Conservation (phyloP, 2,113 vertebrate genomes). For the Procavia capensis region DNA sequence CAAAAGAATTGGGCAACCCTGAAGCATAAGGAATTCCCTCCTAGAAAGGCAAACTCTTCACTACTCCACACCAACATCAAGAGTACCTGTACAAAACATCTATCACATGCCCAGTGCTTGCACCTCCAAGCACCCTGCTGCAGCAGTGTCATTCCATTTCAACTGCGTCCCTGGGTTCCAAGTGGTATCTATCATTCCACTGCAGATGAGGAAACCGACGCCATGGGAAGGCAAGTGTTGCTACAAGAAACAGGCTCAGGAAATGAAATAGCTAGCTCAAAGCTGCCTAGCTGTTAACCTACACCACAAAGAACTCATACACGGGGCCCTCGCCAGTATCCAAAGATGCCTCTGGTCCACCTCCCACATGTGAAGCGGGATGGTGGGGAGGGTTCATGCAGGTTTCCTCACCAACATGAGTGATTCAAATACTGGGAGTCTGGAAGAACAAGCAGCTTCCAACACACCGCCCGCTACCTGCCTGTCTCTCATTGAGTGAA, state of each 20-base stretch:
- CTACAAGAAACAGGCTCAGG: neutral
- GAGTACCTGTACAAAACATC: neutral
- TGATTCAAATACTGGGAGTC: too few species aligned
- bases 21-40: neutral
- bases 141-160: neutral
- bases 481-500: neutral
- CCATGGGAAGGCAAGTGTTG: too few species aligned
- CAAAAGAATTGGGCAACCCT: neutral
- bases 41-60: neutral
- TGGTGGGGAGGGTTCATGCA: rapidly evolving
- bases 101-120: neutral
- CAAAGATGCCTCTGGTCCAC: neutral
- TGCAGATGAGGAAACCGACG: neutral
- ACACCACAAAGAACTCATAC: neutral
- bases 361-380: neutral
- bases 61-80: neutral
- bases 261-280: neutral
- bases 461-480: too few species aligned
- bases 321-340: neutral
- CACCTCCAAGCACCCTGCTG: neutral
- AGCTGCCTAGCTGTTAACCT: neutral
- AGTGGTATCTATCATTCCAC: neutral
- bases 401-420: neutral
- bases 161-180: neutral
- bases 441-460: neutral